Evolutionary conservation across 2,888 invertebrate species (phyloP).

Genomic region (Ptycholaimellus sp.): DNA sequence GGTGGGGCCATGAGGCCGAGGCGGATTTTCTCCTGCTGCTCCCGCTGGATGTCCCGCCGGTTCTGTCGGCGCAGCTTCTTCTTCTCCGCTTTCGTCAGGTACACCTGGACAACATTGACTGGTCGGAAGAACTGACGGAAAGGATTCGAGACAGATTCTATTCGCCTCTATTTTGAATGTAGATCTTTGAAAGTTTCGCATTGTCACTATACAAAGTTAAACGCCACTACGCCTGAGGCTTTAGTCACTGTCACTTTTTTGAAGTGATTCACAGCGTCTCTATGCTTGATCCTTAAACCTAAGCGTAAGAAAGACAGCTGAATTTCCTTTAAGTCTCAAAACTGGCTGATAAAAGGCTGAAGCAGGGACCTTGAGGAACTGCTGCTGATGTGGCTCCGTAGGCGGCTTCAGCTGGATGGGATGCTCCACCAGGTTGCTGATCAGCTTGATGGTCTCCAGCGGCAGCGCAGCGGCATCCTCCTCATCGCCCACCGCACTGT

Average conservation of each 20-base stretch:
- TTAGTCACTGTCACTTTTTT: too few relatives aligned
- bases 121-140: neutral
- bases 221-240: too few relatives aligned
- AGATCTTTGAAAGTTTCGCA: too few relatives aligned
- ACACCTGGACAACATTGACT: conserved; percentile 11
- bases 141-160: conserved; percentile 2
- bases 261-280: too few relatives aligned
- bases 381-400: conserved; percentile 39
- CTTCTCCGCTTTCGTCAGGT: conserved; percentile 67
- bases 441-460: conserved; percentile 36
- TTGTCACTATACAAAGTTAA: too few relatives aligned
- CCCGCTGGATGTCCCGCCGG: conserved; percentile 82
- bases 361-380: conserved; percentile 14
- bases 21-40: conserved; percentile 88
- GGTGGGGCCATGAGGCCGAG: conserved; percentile 79
- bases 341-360: neutral
- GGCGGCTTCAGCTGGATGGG: conserved; percentile 84
- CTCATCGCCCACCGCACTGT: too few relatives aligned
- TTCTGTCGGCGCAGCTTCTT: conserved; percentile 86
- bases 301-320: too few relatives aligned
- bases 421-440: conserved; percentile 81
- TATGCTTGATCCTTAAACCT: too few relatives aligned
- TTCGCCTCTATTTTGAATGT: too few relatives aligned
- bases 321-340: too few relatives aligned
- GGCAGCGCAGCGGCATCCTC: conserved; percentile 11